Evolutionary conservation across 2,797 vertebrate genomes (phyloP), one percentile per base, ranked within the genome.

Genomic region (Nasua narica): DNA sequence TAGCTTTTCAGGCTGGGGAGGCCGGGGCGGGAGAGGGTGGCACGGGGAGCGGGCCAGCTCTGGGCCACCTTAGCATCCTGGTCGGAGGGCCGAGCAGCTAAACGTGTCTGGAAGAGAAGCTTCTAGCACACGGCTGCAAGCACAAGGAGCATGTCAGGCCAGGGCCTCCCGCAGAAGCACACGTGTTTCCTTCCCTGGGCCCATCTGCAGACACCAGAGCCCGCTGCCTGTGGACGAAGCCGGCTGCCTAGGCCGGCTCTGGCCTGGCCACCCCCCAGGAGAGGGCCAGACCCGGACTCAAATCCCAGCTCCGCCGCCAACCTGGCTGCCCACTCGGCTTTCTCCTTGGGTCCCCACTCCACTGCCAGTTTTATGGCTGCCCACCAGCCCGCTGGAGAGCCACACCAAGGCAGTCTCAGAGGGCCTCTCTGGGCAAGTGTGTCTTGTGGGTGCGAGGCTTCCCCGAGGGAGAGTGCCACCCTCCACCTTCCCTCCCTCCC

Each of bases 361-460:
- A 7, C 13, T 0, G 3, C 52, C 18, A 7, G 54, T 74, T n/a
- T 25, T 16, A 0, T 23, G 0, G 23, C n/a, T 11, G 3, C 77
- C 4, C 6, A 7, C 32, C 15, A 8, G 40, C 3, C 16, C 1
- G 1, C 79, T 43, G 65, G 43, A 76, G 65, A 85, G 27, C 23
- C 56, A 23, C 32, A 67, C 54, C 37, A 10, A 14, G 18, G 56
- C 52, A 21, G 2, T 37, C 43, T 25, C 15, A 0, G 15, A 60
- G 76, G 62, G 52, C 77, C 70, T 65, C 32, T 48, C 12, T 0
- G 56, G 58, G 48, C 35, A 43, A 46, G 79, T 23, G 35, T 67
- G 70, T 74, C 89, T 46, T 25, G n/a, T 35, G 70, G 46, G 52
- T 29, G 65, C 29, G 35, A 87, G 32, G 70, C 25, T 37, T 52